Conservation (phyloP, 2,888 invertebrate species). For the Dasysyrphus albostriatus region DNA sequence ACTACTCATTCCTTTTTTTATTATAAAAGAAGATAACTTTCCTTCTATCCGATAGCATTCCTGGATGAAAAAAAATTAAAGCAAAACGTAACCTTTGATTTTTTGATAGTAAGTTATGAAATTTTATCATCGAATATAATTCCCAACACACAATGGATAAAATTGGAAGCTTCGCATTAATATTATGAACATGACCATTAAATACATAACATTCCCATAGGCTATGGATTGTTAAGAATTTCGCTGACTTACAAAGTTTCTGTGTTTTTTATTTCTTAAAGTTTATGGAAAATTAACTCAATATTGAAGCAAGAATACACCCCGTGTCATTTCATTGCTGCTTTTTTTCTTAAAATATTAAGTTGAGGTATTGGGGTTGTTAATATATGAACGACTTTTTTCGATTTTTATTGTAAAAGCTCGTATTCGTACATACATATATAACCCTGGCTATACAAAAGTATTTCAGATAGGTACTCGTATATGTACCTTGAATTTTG, state of each 20-base stretch:
- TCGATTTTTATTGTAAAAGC: no score
- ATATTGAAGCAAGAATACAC: not conserved
- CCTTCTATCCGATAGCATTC: not conserved
- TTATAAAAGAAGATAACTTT: not conserved
- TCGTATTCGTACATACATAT: no score
- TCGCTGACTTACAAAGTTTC: slow-evolving; percentile 32
- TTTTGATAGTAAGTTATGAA: slow-evolving; percentile 21
- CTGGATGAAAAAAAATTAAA: not conserved
- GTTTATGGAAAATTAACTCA: slow-evolving; percentile 45
- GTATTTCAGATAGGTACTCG: no score
- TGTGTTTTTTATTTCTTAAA: not conserved
- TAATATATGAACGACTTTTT: no score
- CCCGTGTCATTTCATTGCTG: not conserved
- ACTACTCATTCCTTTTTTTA: not conserved
- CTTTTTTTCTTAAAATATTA: not conserved
- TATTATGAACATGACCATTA: not conserved
- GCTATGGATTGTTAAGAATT: slow-evolving; percentile 20
- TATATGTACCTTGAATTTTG: no score
- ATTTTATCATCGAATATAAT: slow-evolving; percentile 16
- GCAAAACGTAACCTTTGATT: slow-evolving; percentile 7
- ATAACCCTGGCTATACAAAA: no score
- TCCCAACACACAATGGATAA: not conserved
- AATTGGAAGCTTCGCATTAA: slow-evolving; percentile 9
- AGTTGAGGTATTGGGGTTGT: no score
- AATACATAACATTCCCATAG: slow-evolving; percentile 10